phyloP scores from a whole-genome alignment of 2,797 vertebrate genomes.

The Fistularia commersonii region DNA sequence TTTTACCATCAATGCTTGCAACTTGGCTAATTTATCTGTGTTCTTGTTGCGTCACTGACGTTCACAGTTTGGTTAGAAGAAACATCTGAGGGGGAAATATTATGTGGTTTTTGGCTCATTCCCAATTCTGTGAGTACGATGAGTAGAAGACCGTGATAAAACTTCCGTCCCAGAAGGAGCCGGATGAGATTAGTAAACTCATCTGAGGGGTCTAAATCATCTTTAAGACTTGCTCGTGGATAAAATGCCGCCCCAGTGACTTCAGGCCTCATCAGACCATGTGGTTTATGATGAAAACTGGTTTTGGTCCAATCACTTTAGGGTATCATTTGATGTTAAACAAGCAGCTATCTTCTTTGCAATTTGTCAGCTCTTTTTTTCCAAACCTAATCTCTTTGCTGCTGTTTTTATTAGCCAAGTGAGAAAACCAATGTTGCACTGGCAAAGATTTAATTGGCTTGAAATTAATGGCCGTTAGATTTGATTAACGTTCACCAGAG shows the following conservation, averaged over 20 bases:
- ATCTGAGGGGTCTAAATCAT: too few species aligned
- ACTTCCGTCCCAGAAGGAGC: too few species aligned
- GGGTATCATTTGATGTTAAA: slow-evolving; percentile 11
- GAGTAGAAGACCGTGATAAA: too few species aligned
- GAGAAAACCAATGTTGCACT: neutral
- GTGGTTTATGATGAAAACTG: slow-evolving; percentile 46
- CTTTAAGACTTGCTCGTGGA: slow-evolving; percentile 8
- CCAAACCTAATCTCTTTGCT: slow-evolving; percentile 2
- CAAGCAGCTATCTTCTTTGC: slow-evolving; percentile 8
- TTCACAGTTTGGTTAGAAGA: too few species aligned
- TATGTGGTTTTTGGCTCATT: too few species aligned
- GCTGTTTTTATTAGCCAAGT: slow-evolving; percentile 5
- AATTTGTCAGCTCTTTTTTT: slow-evolving; percentile 13
- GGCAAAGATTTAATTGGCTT: neutral
- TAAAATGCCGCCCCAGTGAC: slow-evolving; percentile 9
- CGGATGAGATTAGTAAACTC: too few species aligned
- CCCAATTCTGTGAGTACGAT: too few species aligned
- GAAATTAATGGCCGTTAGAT: slow-evolving; percentile 6
- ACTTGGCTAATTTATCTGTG: too few species aligned
- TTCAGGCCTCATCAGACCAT: slow-evolving; percentile 36
- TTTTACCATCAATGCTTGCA: too few species aligned
- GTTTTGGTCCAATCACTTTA: neutral
- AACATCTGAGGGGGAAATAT: too few species aligned
- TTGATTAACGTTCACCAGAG: slow-evolving; percentile 11
- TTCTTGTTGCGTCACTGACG: too few species aligned